Conservation (phyloP, 1,140 invertebrate species). For the Scaptodrosophila lebanonensis region DNA sequence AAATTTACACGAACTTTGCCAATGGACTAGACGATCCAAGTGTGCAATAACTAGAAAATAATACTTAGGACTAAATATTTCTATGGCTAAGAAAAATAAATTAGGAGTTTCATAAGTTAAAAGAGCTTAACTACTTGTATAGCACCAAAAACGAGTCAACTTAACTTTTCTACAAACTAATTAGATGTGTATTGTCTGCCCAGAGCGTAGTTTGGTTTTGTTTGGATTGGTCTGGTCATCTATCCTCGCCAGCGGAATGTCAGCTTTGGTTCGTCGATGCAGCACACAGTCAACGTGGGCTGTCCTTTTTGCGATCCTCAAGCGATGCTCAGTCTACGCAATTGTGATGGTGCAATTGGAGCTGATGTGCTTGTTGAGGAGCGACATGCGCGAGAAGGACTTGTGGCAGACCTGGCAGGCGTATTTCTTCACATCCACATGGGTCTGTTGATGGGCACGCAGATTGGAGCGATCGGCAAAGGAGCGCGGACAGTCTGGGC, state of each 20-base stretch:
- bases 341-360: slow-evolving; percentile 77
- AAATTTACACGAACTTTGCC: slow-evolving; percentile 56
- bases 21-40: slow-evolving; percentile 11
- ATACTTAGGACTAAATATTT: too few relatives aligned
- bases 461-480: slow-evolving; percentile 95
- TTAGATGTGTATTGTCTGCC: slow-evolving; percentile 54
- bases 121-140: too few relatives aligned
- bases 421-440: slow-evolving; percentile 79
- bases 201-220: too few relatives aligned
- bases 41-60: slow-evolving; percentile 39
- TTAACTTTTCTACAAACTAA: slow-evolving; percentile 28
- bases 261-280: slow-evolving; percentile 3
- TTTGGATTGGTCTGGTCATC: too few relatives aligned
- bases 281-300: background rate
- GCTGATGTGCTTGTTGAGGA: slow-evolving; percentile 90
- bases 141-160: slow-evolving; percentile 67
- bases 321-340: slow-evolving; percentile 39
- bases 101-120: too few relatives aligned
- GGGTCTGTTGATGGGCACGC: slow-evolving; percentile 84
- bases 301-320: background rate
- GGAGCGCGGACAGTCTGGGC: slow-evolving; percentile 94
- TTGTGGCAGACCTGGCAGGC: slow-evolving; percentile 79
- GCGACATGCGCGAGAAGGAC: slow-evolving; percentile 91
- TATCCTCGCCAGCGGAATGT: slow-evolving; percentile 75
- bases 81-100: too few relatives aligned